phyloP scores from a whole-genome alignment of 1,140 invertebrate species.

The Drosophila cardini region DNA sequence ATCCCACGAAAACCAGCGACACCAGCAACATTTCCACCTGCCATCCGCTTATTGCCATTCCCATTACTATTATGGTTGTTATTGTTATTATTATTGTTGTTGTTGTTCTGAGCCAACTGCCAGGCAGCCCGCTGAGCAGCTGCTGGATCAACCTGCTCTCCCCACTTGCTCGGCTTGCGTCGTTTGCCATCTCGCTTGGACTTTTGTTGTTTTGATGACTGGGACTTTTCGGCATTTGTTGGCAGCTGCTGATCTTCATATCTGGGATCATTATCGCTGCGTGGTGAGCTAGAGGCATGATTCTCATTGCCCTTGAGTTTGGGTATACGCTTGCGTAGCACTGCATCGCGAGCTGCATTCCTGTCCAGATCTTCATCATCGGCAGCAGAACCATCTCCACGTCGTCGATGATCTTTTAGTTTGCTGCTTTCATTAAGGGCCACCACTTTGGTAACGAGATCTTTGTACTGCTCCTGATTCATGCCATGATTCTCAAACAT shows the following conservation, averaged over 20 bases:
- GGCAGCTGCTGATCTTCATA: conserved; percentile 57
- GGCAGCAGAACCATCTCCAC: conserved; percentile 84
- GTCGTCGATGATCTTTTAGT: conserved; percentile 90
- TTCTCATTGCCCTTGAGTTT: conserved; percentile 71
- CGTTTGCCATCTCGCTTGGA: conserved; percentile 64
- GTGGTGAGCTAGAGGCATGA: conserved; percentile 45
- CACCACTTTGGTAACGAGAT: conserved; percentile 91
- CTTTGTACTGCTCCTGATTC: conserved; percentile 91
- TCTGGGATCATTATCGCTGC: conserved; percentile 63
- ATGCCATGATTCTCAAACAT: conserved; percentile 91
- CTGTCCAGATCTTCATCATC: conserved; percentile 55
- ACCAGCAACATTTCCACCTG: conserved; percentile 5
- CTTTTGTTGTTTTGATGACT: conserved; percentile 41
- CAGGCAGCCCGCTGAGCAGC: conserved; percentile 61
- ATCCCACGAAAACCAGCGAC: conserved; percentile 54
- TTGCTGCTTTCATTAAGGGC: conserved; percentile 92
- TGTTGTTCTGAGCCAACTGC: conserved; percentile 59
- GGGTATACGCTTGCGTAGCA: conserved; percentile 76
- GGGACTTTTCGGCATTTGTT: conserved; percentile 18
- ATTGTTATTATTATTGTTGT: conserved; percentile 56
- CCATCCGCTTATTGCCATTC: conserved; percentile 32
- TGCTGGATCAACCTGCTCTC: conserved; percentile 70
- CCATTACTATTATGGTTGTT: conserved; percentile 48
- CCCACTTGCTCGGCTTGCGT: conserved; percentile 76
- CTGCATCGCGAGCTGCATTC: conserved; percentile 75